Conservation (phyloP, 1,140 invertebrate species). For the Samia ricini region DNA sequence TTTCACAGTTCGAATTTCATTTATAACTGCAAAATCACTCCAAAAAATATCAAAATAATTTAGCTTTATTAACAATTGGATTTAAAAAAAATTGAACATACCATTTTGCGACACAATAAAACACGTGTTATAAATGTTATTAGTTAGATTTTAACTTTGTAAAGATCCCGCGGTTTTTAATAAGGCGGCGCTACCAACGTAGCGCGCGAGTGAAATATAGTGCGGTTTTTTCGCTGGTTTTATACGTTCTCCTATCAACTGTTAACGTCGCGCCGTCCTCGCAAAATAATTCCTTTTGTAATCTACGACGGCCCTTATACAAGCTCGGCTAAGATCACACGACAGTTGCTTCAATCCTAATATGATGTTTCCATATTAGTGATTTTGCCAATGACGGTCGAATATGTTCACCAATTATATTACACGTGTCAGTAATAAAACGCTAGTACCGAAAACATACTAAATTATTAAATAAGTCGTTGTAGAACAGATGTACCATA, state of each 20-base stretch:
- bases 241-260: slow-evolving; percentile 31
- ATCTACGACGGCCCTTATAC: slow-evolving; percentile 15
- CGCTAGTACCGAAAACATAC: too few relatives aligned
- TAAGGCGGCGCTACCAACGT: slow-evolving; percentile 12
- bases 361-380: too few relatives aligned
- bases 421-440: too few relatives aligned
- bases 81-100: background rate
- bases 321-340: background rate
- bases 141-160: background rate
- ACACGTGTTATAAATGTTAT: background rate
- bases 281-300: slow-evolving; percentile 24
- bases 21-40: too few relatives aligned
- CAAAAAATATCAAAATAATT: too few relatives aligned
- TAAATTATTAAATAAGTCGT: too few relatives aligned
- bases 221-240: slow-evolving; percentile 19
- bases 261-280: slow-evolving; percentile 15
- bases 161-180: background rate
- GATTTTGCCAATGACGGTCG: too few relatives aligned
- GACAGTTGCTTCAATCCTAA: background rate
- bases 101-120: background rate
- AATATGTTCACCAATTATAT: too few relatives aligned
- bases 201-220: slow-evolving; percentile 20
- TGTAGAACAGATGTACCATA: too few relatives aligned
- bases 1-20: too few relatives aligned
- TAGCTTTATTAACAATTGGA: too few relatives aligned